phyloP scores from a whole-genome alignment of 30 jellyfish, hydroid and myxozoan species.

The Hydractinia symbiolongicarpus region DNA sequence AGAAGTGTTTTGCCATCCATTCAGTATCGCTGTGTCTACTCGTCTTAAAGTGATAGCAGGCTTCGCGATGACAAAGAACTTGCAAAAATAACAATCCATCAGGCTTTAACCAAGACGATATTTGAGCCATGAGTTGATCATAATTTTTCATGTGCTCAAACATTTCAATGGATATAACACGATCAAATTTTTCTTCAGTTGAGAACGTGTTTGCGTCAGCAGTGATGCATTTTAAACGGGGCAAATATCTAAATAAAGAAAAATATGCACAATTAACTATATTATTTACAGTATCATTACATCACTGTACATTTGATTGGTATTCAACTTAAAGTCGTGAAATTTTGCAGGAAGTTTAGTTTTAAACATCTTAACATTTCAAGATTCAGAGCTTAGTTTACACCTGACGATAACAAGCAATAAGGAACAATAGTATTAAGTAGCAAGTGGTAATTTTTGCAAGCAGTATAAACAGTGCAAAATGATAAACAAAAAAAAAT shows the following conservation, averaged over 20 bases:
- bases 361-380: too few species aligned
- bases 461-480: too few species aligned
- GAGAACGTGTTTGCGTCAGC: constrained; percentile 76
- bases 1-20: constrained; percentile 75
- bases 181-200: constrained; percentile 56
- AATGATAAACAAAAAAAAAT: too few species aligned
- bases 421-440: too few species aligned
- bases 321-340: too few species aligned
- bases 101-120: constrained; percentile 74
- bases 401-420: too few species aligned
- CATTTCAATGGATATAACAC: constrained; percentile 83
- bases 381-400: too few species aligned
- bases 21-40: constrained; percentile 46
- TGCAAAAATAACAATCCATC: constrained; percentile 64
- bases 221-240: constrained; percentile 47
- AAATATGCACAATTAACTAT: not conserved
- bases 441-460: too few species aligned
- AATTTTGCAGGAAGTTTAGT: too few species aligned
- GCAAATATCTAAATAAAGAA: not conserved
- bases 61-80: constrained; percentile 63
- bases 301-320: too few species aligned
- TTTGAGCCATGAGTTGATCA: constrained; percentile 51
- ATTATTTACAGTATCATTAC: too few species aligned
- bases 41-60: constrained; percentile 54
- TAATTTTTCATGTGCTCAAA: constrained; percentile 89